Base-by-base conservation (phyloP, 2,797 vertebrate species). In the Myotis vivesi region DNA sequence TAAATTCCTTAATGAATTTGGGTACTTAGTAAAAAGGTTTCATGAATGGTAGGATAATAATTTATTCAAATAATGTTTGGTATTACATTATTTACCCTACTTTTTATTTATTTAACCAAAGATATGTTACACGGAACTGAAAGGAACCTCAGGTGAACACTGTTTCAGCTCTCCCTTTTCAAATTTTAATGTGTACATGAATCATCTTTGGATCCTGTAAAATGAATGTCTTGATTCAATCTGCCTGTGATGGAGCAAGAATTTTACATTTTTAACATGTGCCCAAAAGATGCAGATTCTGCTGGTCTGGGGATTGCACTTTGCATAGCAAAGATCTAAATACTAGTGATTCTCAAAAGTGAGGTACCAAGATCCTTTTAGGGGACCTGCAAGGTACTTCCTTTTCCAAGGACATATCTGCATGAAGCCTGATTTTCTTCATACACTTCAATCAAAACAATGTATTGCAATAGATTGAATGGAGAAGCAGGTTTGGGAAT, bases 221-320 rank as follows among this genome's bases (percentile, higher is more conserved):
- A 93, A 87, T 30, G 57, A 30, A 91, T 33, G n/a, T 57, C 75
- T 81, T 90, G n/a, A 77, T 64, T 62, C 19, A 69, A 49, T 41
- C 68, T 2, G 11, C 53, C 49, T 44, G 20, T 30, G 38, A 94
- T 19, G 15, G 22, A 2, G 75, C 28, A 10, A 76, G 55, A 96
- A 36, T 87, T 76, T 92, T 86, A 82, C 73, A 92, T 85, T 89
- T 94, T 79, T 23, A 80, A 59, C 17, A 93, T 62, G 49, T 64
- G n/a, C 19, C 15, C 57, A 25, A 57, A 41, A 49, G 41, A 89
- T 93, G 59, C 19, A 16, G n/a, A 76, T 25, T 69, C 23, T 93
- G 41, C 36, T 87, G 9, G 3, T 76, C 22, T 59, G 15, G 8
- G 68, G 53, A 93, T 59, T 86, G 19, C 5, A 85, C 7, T 38